Evolutionary conservation across 2,888 invertebrate species (phyloP), one percentile per base, ranked within the genome.

Genomic region (Hylaea fasciaria): DNA sequence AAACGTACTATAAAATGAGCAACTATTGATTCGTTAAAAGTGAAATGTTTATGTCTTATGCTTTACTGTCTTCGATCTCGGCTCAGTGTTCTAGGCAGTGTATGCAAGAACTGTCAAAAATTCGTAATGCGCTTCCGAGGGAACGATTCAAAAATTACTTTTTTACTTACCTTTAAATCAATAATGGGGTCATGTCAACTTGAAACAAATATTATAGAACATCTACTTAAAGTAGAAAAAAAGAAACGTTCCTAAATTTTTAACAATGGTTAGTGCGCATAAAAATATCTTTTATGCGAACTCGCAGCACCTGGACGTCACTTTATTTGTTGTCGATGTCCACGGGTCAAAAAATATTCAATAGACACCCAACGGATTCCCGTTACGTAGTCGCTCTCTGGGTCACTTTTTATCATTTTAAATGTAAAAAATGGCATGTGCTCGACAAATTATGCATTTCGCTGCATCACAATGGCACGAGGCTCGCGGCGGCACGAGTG

Each of bases 391-490:
- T 80, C 82, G 76, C 75, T 81, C 80, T 79, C 71, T 85, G 86
- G 91, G 90, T 91, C 91, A 91, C 80, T 87, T 89, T 91, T 89
- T 86, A 82, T 76, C 57, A 50, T 71, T 84, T 83, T 67, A 66
- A 48, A 60, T 58, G 58, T 75, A 87, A 90, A 90, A 88, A 81
- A 77, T 75, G 85, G 84, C 92, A 89, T 91, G 89, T 90, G 91
- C 89, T 89, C 85, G 77, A 87, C 85, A 87, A 90, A 91, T 91
- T 91, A 91, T 90, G 89, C 89, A 92, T 88, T 85, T 85, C 82
- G 84, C 68, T 89, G 90, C 86, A 80, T 87, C 85, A 91, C 90
- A 91, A 91, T 83, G 72, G 82, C 74, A 74, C 76, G 78, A 72
- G 77, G 78, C 78, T 72, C 70, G 77, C 70, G 73, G 77, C 71